Base-by-base conservation (phyloP, 2,797 vertebrate species). In the Tenualosa ilisha region DNA sequence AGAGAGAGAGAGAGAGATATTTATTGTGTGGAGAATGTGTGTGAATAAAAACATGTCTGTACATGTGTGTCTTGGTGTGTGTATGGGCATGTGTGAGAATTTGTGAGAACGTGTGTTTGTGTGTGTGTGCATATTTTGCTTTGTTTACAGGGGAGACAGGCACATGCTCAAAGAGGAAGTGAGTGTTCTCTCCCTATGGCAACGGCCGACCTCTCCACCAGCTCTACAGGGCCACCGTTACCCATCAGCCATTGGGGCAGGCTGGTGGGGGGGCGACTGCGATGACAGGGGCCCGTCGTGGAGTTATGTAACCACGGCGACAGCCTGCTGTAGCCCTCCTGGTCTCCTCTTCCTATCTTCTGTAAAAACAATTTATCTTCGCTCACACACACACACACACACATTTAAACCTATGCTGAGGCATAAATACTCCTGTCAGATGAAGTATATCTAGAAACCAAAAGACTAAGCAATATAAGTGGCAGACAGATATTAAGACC, bases 101-200 rank as follows among this genome's bases (percentile, higher is more conserved):
- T n/a, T 37, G 26, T 17, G 65, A 37, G 65, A 15, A 26, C 2
- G 26, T 37, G 65, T 68, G 65, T 68, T 9, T 75, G 37, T 2
- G 61, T 12, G 63, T 65, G 63, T 65, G 63, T 65, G 6, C 5
- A 22, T 84, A 86, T 84, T 54, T 86, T 88, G 85, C 82, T 50
- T 59, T 90, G 89, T 86, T 91, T 86, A 92, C 87, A 88, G 90
- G 81, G 87, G 87, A 83, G 82, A 89, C 75, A 86, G 83, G 72
- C 43, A 83, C 81, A 89, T 89, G 93, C 88, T 87, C 88, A 86
- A 90, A 93, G 87, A 92, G 91, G 88, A 93, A 90, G 88, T 91
- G 92, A 94, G 87, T 81, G 83, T 22, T 87, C 43, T 86, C 17
- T 86, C 88, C 86, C 86, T 22, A 20, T 59, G 85, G 93, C 87